Percentiles rank a stretch among this genome's conserved stretches.
These are phyloP conservation scores for Caranx ignobilis DNA, from an alignment of 2,113 vertebrate genomes.

Conservation along the genomic window DNA sequence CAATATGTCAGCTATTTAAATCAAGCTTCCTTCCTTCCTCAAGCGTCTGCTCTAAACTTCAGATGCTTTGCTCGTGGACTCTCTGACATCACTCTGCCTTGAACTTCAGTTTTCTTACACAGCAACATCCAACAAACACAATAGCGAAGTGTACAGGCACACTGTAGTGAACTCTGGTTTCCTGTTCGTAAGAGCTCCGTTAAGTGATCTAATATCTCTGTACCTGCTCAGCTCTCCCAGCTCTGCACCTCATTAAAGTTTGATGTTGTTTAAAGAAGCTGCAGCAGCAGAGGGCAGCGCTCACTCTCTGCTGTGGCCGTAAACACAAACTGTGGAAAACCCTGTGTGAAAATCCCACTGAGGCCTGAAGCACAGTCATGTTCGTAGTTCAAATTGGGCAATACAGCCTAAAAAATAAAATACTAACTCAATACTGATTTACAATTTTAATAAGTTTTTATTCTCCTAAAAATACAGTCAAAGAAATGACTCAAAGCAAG, in stretches of 20 bases:
- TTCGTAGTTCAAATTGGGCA: no score
- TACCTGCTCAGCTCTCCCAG: slow-evolving; percentile 3
- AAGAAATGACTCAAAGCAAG: no score
- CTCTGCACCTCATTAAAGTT: slow-evolving; percentile 50
- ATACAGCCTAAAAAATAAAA: no score
- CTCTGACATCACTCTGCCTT: no score
- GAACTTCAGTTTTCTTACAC: not conserved
- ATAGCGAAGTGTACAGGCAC: not conserved
- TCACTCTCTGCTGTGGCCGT: not conserved
- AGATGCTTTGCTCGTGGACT: not conserved
- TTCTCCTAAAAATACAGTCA: no score
- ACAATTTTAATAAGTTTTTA: no score
- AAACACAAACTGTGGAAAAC: not conserved
- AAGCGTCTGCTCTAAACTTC: not conserved
- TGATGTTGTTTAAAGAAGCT: slow-evolving; percentile 24
- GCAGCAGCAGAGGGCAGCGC: not conserved
- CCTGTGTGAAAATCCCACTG: not conserved
- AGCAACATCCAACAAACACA: not conserved
- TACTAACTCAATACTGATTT: no score
- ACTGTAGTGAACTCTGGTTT: not conserved
- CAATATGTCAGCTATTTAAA: slow-evolving; percentile 25
- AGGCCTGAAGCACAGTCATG: no score
- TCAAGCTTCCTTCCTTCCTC: not conserved
- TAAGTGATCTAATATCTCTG: slow-evolving; percentile 12
- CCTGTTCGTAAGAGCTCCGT: not conserved